Percentiles rank a stretch among this genome's conserved stretches.
phyloP scores from a whole-genome alignment of 1,140 invertebrate species.

The Notospermus geniculatus region DNA sequence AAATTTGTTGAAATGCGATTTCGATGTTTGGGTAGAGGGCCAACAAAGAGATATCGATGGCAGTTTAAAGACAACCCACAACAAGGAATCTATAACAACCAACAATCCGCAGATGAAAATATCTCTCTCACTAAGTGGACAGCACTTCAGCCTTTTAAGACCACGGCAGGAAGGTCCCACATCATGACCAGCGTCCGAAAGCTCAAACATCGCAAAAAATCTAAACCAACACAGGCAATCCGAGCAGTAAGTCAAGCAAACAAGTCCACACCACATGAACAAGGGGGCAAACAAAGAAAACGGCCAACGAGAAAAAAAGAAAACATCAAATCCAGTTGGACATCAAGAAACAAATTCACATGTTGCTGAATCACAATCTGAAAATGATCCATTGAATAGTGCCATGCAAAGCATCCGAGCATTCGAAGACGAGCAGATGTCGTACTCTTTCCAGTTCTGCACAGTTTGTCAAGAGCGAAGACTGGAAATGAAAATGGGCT shows the following conservation, averaged over 20 bases:
- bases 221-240: neutral
- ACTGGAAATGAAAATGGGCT: conserved; percentile 5
- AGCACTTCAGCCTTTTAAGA: neutral
- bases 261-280: neutral
- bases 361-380: no score
- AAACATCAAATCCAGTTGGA: neutral
- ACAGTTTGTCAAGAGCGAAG: conserved; percentile 1
- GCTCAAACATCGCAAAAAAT: neutral
- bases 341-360: no score
- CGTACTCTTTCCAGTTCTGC: neutral
- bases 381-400: neutral
- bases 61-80: neutral
- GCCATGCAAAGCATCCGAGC: neutral
- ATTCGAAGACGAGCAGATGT: conserved; percentile 1
- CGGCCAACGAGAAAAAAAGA: neutral
- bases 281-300: neutral
- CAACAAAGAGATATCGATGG: neutral
- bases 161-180: neutral
- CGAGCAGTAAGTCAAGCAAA: neutral
- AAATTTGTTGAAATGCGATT: neutral
- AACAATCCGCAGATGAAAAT: neutral
- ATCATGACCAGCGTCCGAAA: neutral
- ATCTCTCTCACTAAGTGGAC: neutral
- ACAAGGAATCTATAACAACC: neutral
- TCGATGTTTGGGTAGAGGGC: neutral